phyloP scores from a whole-genome alignment of 2,888 invertebrate species.

The Drosophila buzzatii region DNA sequence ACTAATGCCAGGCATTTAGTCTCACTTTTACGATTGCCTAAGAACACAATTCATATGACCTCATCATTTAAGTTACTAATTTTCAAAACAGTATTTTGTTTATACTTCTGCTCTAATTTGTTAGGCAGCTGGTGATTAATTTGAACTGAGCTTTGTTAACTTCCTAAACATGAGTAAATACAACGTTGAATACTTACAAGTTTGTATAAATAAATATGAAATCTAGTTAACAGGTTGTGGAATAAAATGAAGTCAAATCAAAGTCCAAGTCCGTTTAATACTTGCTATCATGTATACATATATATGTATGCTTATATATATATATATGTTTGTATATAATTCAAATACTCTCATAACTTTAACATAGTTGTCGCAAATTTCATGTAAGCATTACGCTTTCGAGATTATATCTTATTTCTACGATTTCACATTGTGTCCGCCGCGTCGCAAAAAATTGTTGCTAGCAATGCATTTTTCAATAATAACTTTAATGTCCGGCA shows the following conservation, averaged over 20 bases:
- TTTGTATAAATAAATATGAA: neutral
- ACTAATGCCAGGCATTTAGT: too few relatives aligned
- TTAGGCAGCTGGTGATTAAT: constrained; percentile 7
- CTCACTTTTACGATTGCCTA: neutral
- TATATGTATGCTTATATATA: constrained; percentile 18
- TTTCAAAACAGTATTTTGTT: constrained; percentile 30
- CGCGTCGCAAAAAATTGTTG: constrained; percentile 67
- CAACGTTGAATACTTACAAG: neutral
- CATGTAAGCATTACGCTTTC: constrained; percentile 8
- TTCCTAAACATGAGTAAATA: neutral
- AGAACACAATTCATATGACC: neutral
- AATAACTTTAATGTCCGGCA: constrained; percentile 78
- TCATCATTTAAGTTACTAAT: constrained; percentile 1
- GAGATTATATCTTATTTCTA: constrained; percentile 9
- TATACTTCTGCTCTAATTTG: constrained; percentile 17
- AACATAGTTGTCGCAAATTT: constrained; percentile 20
- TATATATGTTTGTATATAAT: constrained; percentile 49
- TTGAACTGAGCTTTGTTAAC: constrained; percentile 1
- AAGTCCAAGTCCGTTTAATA: constrained; percentile 6
- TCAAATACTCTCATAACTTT: constrained; percentile 64
- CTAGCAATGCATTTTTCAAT: constrained; percentile 73
- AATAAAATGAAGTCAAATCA: neutral
- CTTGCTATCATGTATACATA: constrained; percentile 1
- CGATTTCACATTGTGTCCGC: constrained; percentile 47
- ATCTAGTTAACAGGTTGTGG: neutral